Evolutionary conservation across 2,797 vertebrate species (phyloP).

Genomic region (Pteronotus mesoamericanus): DNA sequence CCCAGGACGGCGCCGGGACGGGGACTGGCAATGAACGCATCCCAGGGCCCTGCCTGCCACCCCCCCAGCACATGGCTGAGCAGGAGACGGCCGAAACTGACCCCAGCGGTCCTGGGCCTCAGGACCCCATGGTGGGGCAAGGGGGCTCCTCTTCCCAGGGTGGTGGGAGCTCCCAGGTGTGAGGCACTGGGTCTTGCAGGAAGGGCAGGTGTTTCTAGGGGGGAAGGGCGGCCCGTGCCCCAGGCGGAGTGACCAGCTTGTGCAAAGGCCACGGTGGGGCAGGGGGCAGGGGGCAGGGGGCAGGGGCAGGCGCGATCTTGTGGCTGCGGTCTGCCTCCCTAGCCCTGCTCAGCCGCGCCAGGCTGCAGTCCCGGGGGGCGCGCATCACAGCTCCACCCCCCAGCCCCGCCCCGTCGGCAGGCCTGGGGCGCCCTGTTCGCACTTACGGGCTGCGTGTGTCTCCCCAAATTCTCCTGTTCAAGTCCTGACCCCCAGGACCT

Average conservation of each 20-base stretch:
- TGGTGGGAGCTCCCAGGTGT: neutral
- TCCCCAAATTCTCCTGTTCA: neutral
- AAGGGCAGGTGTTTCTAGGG: neutral
- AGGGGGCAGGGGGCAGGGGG: neutral
- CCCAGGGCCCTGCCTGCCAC: too few species aligned
- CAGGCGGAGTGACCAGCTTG: accelerated
- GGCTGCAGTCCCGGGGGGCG: accelerated
- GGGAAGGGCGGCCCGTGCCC: neutral
- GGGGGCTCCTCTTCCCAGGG: too few species aligned
- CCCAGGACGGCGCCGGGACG: accelerated
- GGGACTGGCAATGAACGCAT: too few species aligned
- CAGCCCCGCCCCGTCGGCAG: neutral
- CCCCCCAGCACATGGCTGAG: accelerated
- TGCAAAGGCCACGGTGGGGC: neutral
- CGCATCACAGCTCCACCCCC: neutral
- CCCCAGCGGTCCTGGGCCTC: accelerated
- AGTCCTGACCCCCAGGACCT: neutral
- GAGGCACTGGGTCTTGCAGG: neutral
- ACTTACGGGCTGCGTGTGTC: neutral
- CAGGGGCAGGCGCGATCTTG: neutral
- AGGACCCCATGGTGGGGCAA: neutral
- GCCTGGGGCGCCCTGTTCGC: neutral
- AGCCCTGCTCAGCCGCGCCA: neutral
- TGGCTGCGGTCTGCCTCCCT: neutral
- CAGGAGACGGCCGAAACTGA: accelerated